A percentile compares a stretch with the other conserved stretches of the same genome.
Conservation (phyloP, 2,113 vertebrate species). For the Corydoras sp. region DNA sequence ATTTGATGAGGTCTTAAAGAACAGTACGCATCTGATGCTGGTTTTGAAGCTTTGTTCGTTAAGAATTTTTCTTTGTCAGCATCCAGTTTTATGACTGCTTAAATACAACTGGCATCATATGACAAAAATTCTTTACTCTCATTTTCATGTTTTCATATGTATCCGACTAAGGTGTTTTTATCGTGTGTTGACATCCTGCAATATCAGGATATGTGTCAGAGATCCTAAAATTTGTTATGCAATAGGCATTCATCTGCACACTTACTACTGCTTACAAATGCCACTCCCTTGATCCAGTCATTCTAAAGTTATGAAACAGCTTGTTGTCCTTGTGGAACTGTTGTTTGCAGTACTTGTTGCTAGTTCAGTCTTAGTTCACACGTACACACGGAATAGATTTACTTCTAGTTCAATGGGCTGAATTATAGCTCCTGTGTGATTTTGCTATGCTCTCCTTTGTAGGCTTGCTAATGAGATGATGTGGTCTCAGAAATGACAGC, state of each 20-base stretch:
- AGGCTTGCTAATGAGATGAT: constrained; percentile 35
- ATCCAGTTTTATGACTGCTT: not conserved
- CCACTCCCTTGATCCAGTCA: not conserved
- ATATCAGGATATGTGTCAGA: constrained; percentile 20
- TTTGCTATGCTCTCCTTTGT: not conserved
- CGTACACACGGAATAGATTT: too few relatives aligned
- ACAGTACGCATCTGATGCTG: too few relatives aligned
- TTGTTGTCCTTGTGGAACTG: not conserved
- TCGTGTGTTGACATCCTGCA: constrained; percentile 25
- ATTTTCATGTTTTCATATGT: not conserved
- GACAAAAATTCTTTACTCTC: not conserved
- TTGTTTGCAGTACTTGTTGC: not conserved
- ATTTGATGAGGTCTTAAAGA: too few relatives aligned
- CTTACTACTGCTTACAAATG: not conserved
- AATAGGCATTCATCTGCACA: not conserved
- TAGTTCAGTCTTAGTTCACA: not conserved
- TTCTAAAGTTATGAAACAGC: not conserved
- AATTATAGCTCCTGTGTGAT: too few relatives aligned
- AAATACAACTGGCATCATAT: not conserved
- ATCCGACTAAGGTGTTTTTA: not conserved
- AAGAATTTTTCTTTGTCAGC: too few relatives aligned
- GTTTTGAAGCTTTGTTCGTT: too few relatives aligned
- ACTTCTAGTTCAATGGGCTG: too few relatives aligned
- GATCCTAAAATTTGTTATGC: constrained; percentile 10
- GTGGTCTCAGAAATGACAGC: constrained; percentile 22